Evolutionary conservation across 2,113 vertebrate genomes (phyloP), one percentile per base, ranked within the genome.

Genomic region (Oreochromis spilurus): DNA sequence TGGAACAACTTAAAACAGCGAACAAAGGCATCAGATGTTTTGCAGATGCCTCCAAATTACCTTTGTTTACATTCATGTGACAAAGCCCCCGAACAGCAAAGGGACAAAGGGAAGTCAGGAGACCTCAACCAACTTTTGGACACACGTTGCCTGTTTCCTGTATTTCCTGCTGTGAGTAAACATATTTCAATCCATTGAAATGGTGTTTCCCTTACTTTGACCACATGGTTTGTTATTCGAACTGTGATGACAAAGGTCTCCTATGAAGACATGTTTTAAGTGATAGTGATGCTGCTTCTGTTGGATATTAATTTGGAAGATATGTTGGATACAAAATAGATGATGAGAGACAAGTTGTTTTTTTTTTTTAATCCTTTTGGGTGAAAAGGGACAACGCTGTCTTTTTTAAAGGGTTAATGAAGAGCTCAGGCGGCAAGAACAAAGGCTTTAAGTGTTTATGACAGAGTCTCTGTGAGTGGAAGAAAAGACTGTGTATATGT

Each of bases 361-460:
- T 36, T 36, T 31, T 17, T 70, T 77, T 26, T 31, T 2, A 9
- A 29, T 81, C 19, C 52, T 24, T 50, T 58, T 1, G 1, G 26
- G 10, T 9, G 2, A 12, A n/a, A 88, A 75, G 7, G 11, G 21
- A 38, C 17, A n/a, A 70, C 75, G 29, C 48, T 62, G 40, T 62
- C 17, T 36, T 50, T 67, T 67, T 70, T 62, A 40, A 70, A n/a
- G 24, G 38, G 70, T 87, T 84, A 67, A 93, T 91, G 12, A 91
- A 94, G 90, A 90, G 67, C 84, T 89, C 81, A 58, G 86, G 62
- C 31, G 40, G 70, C 55, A 55, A 82, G 45, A 91, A 89, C 82
- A 92, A 92, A 93, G 85, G 79, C 65, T 80, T 77, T 43, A 79
- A 89, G 82, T 75, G 81, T 79, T 84, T 67, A 83, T 82, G 92